Percentiles rank a stretch among this genome's conserved stretches.
Evolutionary conservation across 2,797 vertebrate species (phyloP).

Genomic region (Potorous gilbertii): DNA sequence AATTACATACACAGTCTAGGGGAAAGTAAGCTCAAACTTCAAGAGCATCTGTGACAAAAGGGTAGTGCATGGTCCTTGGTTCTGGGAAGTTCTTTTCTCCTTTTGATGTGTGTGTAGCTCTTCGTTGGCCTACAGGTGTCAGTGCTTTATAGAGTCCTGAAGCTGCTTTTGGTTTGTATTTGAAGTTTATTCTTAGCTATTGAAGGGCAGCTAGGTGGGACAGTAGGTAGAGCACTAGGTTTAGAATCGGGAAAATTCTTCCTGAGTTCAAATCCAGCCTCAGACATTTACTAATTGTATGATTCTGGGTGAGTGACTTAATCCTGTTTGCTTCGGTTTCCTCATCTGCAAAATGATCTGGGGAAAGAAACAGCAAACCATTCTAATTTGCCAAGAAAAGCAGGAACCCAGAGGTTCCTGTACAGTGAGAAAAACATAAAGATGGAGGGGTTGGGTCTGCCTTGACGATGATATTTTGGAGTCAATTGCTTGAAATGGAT

Average conservation of each 20-base stretch:
- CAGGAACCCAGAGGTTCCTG: neutral
- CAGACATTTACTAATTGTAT: too few relatives aligned
- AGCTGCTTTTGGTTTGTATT: neutral
- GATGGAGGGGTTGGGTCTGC: neutral
- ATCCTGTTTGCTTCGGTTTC: neutral
- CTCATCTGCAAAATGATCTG: neutral
- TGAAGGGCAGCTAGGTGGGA: neutral
- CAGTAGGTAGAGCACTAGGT: too few relatives aligned
- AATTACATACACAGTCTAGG: neutral
- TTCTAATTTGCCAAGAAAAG: neutral
- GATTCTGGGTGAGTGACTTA: too few relatives aligned
- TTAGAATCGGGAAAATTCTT: too few relatives aligned
- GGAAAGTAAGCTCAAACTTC: neutral
- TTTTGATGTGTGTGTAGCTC: neutral
- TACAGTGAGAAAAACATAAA: neutral
- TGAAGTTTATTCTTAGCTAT: neutral
- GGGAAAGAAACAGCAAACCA: neutral
- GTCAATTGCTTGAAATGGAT: neutral
- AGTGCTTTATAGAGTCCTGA: neutral
- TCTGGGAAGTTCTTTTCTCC: neutral
- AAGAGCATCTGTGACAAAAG: neutral
- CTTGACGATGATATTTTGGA: neutral
- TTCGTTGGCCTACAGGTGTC: neutral
- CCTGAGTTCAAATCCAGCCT: too few relatives aligned
- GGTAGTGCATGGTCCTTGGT: neutral